These are phyloP conservation scores for Dreissena polymorpha DNA, from an alignment of 1,140 invertebrate genomes.

Conservation along the genomic window DNA sequence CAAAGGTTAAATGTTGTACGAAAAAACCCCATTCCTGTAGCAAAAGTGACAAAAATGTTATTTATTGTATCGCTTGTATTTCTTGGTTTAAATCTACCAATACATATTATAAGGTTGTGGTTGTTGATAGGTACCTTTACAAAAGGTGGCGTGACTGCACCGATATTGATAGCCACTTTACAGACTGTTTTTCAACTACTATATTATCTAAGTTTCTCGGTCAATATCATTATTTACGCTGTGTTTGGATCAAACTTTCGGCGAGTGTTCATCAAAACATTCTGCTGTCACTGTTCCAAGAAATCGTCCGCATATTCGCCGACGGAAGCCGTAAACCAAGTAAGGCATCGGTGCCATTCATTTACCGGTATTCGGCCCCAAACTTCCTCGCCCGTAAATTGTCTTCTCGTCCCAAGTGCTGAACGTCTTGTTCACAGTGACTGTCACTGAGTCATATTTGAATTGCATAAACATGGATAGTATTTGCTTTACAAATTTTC, in stretches of 20 bases:
- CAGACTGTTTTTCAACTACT: slow-evolving; percentile 82
- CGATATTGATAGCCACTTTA: not conserved
- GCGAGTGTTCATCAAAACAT: slow-evolving; percentile 60
- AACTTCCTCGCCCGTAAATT: no score
- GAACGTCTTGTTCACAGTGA: no score
- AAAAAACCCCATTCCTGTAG: slow-evolving; percentile 10
- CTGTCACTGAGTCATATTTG: no score
- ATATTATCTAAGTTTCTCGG: slow-evolving; percentile 90
- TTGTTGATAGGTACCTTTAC: slow-evolving; percentile 25
- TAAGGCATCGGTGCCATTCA: slow-evolving; percentile 22
- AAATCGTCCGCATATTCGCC: not conserved
- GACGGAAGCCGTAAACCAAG: slow-evolving; percentile 38
- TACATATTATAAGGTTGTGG: slow-evolving; percentile 31
- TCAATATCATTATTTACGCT: slow-evolving; percentile 89
- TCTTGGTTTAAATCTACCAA: slow-evolving; percentile 61
- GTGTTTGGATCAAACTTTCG: slow-evolving; percentile 63
- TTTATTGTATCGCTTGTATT: slow-evolving; percentile 39
- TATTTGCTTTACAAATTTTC: no score
- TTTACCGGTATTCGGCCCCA: no score
- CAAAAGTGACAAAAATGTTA: slow-evolving; percentile 45
- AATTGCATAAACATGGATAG: no score
- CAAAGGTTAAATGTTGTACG: slow-evolving; percentile 57
- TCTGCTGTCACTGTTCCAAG: not conserved
- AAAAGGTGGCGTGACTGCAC: slow-evolving; percentile 67
- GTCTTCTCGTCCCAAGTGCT: no score